Evolutionary conservation across 2,113 vertebrate species (phyloP), one percentile per base, ranked within the genome.

Genomic region (Donacobius atricapilla): DNA sequence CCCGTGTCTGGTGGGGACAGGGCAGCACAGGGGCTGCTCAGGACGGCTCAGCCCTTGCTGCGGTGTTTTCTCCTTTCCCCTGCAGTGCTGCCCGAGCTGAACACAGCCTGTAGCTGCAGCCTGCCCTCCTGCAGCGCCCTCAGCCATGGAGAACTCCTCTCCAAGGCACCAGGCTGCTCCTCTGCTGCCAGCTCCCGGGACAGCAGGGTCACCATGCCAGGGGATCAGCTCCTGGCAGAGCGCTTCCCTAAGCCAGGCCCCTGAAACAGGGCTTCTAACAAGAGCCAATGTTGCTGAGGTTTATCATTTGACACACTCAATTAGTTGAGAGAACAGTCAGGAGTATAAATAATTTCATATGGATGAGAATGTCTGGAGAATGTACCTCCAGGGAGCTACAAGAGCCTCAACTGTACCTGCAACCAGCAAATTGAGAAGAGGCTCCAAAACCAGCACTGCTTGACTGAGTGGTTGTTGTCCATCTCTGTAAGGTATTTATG

Each of bases 1-100:
- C 3, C 5, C 8, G 22, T 39, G 17, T 13, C 13, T n/a, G 7
- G 4, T 1, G 23, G 47, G 48, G 42, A 8, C 44, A 3, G 35
- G 28, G 65, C 45, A 35, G 58, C 42, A 9, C 44, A 6, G 69
- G 44, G 14, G 16, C 4, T 13, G 9, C 3, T 48, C 45, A 21
- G 82, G 57, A 5, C 15, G 2, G 37, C 30, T n/a, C 61, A 22
- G 57, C 11, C 42, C 39, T 25, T 21, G 18, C 27, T 72, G 66
- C 35, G 7, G 27, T 2, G 35, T 13, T 42, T 37, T 50, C 21
- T 42, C 17, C 39, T 18, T 16, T 35, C 6, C 24, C 33, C 33
- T 11, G 30, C 40, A 25, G n/a, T 3, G 13, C 31, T 61, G 57
- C 27, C 54, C 28, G 58, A 18, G 9, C 57, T 30, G 14, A 57